Evolutionary conservation across 2,888 invertebrate species (phyloP).

Genomic region (Agelastica alni): DNA sequence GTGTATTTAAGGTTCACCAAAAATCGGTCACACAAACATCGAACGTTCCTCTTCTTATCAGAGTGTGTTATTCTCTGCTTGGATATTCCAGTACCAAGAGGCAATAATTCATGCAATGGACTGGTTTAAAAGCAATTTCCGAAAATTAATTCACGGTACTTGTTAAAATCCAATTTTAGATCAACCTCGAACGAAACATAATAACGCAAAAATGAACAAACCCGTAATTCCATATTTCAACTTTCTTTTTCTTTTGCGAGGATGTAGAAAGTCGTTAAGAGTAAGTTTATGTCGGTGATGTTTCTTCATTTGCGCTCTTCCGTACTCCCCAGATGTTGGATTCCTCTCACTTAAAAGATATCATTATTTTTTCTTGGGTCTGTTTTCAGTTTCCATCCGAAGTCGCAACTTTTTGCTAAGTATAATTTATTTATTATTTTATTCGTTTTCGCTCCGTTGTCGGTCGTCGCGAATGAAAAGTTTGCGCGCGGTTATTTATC

Average conservation of each 20-base stretch:
- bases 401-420: constrained; percentile 37
- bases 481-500: constrained; percentile 26
- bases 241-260: constrained; percentile 47
- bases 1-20: no score
- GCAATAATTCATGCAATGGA: no score
- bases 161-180: no score
- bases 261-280: constrained; percentile 50
- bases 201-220: constrained; percentile 44
- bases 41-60: no score
- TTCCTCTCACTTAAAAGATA: constrained; percentile 40
- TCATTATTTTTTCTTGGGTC: constrained; percentile 42
- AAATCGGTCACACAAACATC: no score
- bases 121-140: no score
- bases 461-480: constrained; percentile 33
- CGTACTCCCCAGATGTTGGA: constrained; percentile 36
- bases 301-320: constrained; percentile 56
- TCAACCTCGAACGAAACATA: no score
- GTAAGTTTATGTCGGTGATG: constrained; percentile 57
- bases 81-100: no score
- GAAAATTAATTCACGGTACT: no score
- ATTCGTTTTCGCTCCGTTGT: constrained; percentile 24
- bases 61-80: no score
- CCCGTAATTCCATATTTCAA: constrained; percentile 53
- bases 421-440: constrained; percentile 37
- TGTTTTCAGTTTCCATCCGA: constrained; percentile 35